Percentiles rank a stretch among this genome's conserved stretches.
These are phyloP conservation scores for Torymus auratus DNA, from an alignment of 2,888 invertebrate genomes.

Conservation along the genomic window DNA sequence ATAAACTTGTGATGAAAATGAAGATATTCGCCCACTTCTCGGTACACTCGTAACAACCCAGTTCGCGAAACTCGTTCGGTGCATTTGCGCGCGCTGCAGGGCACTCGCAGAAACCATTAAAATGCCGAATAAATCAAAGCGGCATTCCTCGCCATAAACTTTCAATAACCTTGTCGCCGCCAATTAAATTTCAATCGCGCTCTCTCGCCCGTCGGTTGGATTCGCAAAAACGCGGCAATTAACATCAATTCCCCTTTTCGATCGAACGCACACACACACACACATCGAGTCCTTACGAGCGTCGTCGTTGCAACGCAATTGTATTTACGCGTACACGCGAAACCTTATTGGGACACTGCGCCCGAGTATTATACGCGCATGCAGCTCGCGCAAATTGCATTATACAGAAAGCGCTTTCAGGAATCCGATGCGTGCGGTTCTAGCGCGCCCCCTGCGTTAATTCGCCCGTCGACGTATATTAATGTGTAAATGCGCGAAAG, in stretches of 20 bases:
- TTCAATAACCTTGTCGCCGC: background rate
- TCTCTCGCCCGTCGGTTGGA: background rate
- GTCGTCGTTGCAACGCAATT: too few relatives aligned
- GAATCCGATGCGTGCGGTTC: background rate
- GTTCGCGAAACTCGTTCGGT: background rate
- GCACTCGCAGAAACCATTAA: background rate
- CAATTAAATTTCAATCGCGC: background rate
- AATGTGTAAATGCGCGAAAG: too few relatives aligned
- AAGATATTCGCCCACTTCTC: too few relatives aligned
- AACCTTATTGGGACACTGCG: too few relatives aligned
- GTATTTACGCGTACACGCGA: too few relatives aligned
- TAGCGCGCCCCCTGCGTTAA: background rate
- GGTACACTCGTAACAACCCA: background rate
- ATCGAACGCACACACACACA: background rate
- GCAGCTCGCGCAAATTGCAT: background rate
- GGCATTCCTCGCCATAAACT: too few relatives aligned
- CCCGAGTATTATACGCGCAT: too few relatives aligned
- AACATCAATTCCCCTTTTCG: conserved; percentile 21
- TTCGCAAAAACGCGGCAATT: conserved; percentile 21
- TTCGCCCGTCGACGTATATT: too few relatives aligned
- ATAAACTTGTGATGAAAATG: too few relatives aligned
- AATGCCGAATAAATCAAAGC: too few relatives aligned
- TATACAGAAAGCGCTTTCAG: conserved; percentile 4
- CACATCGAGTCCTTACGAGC: too few relatives aligned
- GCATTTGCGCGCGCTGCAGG: background rate